phyloP scores from a whole-genome alignment of 1,140 invertebrate species.

The Ectropis grisescens region DNA sequence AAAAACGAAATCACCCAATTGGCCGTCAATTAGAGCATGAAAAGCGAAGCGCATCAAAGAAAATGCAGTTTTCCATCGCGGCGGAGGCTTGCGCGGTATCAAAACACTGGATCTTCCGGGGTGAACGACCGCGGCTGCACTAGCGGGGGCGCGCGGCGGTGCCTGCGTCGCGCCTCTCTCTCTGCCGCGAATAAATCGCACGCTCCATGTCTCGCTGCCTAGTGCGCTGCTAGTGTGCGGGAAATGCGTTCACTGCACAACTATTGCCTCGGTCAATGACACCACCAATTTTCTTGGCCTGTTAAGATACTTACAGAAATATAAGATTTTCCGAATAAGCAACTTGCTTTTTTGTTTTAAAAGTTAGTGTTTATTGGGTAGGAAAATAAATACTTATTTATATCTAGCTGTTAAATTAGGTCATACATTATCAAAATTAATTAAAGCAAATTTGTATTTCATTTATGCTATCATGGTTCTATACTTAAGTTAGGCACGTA shows the following conservation, averaged over 20 bases:
- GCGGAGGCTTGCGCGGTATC: slow-evolving; percentile 59
- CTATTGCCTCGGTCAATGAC: slow-evolving; percentile 60
- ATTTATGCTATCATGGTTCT: no score
- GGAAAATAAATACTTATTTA: no score
- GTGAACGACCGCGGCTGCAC: slow-evolving; percentile 52
- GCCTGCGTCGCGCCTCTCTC: slow-evolving; percentile 20
- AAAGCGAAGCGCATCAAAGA: slow-evolving; percentile 62
- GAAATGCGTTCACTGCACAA: slow-evolving; percentile 59
- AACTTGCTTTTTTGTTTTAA: no score
- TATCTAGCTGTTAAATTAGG: no score
- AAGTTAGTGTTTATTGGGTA: no score
- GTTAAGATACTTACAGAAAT: no score
- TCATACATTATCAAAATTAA: no score
- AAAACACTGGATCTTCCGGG: slow-evolving; percentile 68
- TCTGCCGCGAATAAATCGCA: slow-evolving; percentile 52
- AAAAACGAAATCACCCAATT: slow-evolving; percentile 36
- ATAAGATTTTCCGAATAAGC: no score
- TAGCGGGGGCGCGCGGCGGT: slow-evolving; percentile 36
- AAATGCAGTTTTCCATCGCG: slow-evolving; percentile 62
- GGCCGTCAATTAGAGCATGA: slow-evolving; percentile 57
- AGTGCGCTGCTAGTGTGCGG: slow-evolving; percentile 45
- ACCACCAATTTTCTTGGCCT: slow-evolving; percentile 50
- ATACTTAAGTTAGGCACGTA: no score
- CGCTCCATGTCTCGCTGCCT: no score
- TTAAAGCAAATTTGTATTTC: no score